Evolutionary conservation across 2,888 invertebrate genomes (phyloP), one percentile per base, ranked within the genome.

Genomic region (Lingula anatina): DNA sequence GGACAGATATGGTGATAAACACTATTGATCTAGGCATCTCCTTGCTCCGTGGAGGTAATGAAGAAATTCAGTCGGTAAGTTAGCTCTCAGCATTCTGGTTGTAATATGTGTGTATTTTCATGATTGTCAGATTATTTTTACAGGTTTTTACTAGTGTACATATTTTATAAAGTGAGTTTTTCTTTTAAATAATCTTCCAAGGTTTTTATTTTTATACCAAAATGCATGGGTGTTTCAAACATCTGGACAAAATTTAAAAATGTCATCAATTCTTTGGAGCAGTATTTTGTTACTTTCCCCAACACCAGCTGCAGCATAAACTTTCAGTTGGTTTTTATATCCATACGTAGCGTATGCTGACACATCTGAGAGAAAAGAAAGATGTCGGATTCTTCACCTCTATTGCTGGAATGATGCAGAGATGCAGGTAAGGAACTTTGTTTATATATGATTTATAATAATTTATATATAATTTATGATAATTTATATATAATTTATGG

Each of bases 371-470:
- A 77, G 96, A 97, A 73, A 99, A 99, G 78, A 97, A 99, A 73
- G 99, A 99, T 77, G 97, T 99, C 0, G 96, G 97, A 0, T 99
- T 99, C 83, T 99, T 99, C 81, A 96, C 96, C 0, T 97, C 99
- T 0, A 90, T 99, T 54, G 94, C 97, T 56, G 97, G 97, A 5
- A 82, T 99, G 12, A 99, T 99, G 99, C 96, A 92, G 79, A 95
- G 95, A 21, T 77, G 69, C 67, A 92, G 94, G 81, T 80, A 61
- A 56, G 47, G 84, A 90, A 90, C 51, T 15, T 12, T 31, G 35
- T 31, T 12, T 15, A 15, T 31, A 15, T 12, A 31, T 31, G 35
- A 31, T 31, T 12, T 12, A 31, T 15, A 31, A 15, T 31, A 31
- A 9, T 31, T 9, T 31, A n/a, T n/a, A n/a, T n/a, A n/a, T n/a